A percentile compares a stretch with the other conserved stretches of the same genome.
Evolutionary conservation across 2,797 vertebrate species (phyloP).

Genomic region (Halcyon smyrnensis): DNA sequence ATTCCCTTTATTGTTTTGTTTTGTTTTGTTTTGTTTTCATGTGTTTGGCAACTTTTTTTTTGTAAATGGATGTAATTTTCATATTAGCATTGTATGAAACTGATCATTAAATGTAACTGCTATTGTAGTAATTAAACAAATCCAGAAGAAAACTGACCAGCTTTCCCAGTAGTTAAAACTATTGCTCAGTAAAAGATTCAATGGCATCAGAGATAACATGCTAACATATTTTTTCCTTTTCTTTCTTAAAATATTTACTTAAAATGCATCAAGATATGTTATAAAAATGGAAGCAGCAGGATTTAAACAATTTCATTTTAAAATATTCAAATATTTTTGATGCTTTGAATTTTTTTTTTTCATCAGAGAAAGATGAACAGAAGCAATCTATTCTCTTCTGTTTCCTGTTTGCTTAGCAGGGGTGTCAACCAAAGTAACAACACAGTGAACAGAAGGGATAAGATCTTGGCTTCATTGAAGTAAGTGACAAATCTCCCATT

Average conservation of each 20-base stretch:
- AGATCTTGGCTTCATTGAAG: background rate
- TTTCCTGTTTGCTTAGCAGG: background rate
- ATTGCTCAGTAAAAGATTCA: background rate
- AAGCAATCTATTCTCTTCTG: background rate
- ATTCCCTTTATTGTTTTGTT: background rate
- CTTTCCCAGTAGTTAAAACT: background rate
- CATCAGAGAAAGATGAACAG: background rate
- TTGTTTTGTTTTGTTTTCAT: background rate
- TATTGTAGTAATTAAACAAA: background rate
- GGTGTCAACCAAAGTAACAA: background rate
- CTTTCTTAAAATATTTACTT: background rate
- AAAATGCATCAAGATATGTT: background rate
- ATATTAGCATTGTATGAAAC: background rate
- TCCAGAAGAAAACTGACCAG: background rate
- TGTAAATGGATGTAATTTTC: background rate
- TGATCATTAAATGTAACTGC: background rate
- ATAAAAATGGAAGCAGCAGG: background rate
- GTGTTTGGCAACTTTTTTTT: background rate
- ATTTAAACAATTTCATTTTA: background rate
- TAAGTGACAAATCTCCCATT: background rate
- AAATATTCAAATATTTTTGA: background rate
- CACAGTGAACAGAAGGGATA: background rate
- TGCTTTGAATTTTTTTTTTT: background rate
- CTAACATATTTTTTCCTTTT: background rate
- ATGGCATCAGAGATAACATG: background rate